Evolutionary conservation across 2,797 vertebrate genomes (phyloP).

Genomic region (Neostethus bicornis): DNA sequence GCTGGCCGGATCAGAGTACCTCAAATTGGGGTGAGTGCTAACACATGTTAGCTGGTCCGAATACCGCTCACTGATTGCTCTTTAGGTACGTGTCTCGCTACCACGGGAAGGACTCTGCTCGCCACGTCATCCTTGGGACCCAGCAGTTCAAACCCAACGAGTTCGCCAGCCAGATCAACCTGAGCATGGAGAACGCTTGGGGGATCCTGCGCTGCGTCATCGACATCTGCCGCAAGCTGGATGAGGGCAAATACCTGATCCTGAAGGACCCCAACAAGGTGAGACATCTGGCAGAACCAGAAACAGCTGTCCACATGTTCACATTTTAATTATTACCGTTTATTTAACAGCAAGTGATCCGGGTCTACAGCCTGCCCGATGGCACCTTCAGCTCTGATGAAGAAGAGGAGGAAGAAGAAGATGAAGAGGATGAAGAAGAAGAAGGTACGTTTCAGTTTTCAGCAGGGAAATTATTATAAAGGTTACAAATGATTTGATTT

Average conservation of each 20-base stretch:
- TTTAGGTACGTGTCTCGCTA: constrained; percentile 94
- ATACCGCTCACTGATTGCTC: background rate
- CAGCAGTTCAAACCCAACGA: constrained; percentile 99
- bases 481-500: background rate
- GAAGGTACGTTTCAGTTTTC: constrained; percentile 67
- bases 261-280: constrained; percentile 99
- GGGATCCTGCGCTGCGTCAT: constrained; percentile 97
- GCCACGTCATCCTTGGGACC: constrained; percentile 94
- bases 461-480: background rate
- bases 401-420: constrained; percentile 94
- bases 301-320: too few species aligned
- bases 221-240: constrained; percentile 98
- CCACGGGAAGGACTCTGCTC: constrained; percentile 94
- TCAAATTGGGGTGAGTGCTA: constrained; percentile 83
- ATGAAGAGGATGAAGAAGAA: constrained; percentile 93
- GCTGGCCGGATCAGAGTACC: constrained; percentile 94
- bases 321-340: background rate
- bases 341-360: constrained; percentile 90
- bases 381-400: constrained; percentile 98
- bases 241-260: constrained; percentile 99
- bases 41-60: background rate
- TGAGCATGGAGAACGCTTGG: constrained; percentile 99
- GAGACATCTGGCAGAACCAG: constrained; percentile 21
- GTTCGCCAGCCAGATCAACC: constrained; percentile 99
- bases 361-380: constrained; percentile 96